These are phyloP conservation scores for Trematomus bernacchii DNA, from an alignment of 2,797 vertebrate species.

Conservation along the genomic window DNA sequence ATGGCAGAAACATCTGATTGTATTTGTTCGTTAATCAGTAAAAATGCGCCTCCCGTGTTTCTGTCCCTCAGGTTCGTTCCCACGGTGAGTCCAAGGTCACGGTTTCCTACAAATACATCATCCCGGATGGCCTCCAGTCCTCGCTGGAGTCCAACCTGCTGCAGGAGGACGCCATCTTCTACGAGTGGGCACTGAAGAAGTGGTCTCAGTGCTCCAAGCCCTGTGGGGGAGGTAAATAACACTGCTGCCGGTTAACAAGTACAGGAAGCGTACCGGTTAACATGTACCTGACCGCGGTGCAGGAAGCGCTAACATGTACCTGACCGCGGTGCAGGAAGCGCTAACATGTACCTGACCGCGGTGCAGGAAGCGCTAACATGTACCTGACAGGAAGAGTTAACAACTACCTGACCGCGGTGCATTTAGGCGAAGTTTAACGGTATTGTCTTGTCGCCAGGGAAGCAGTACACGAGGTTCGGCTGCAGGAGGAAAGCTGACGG, in stretches of 20 bases:
- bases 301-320: too few relatives aligned
- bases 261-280: too few relatives aligned
- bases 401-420: background rate
- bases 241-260: too few relatives aligned
- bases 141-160: slow-evolving; percentile 92
- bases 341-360: background rate
- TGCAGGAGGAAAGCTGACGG: slow-evolving; percentile 93
- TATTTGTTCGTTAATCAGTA: background rate
- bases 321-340: too few relatives aligned
- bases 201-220: slow-evolving; percentile 97
- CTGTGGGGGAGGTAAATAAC: slow-evolving; percentile 93
- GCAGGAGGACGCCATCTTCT: slow-evolving; percentile 88
- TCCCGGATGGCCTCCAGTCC: slow-evolving; percentile 90
- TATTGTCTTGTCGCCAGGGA: slow-evolving; percentile 83
- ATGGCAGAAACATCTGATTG: too few relatives aligned
- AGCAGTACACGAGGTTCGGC: slow-evolving; percentile 96
- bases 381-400: too few relatives aligned
- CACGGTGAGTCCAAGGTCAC: slow-evolving; percentile 89
- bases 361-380: too few relatives aligned
- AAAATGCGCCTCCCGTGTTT: background rate
- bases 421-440: background rate
- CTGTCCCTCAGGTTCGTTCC: slow-evolving; percentile 87
- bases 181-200: slow-evolving; percentile 97
- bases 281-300: background rate
- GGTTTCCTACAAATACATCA: slow-evolving; percentile 96